phyloP scores from a whole-genome alignment of 37 sponge, comb jelly and placozoan species.

The Diacarnus erythraeanus region DNA sequence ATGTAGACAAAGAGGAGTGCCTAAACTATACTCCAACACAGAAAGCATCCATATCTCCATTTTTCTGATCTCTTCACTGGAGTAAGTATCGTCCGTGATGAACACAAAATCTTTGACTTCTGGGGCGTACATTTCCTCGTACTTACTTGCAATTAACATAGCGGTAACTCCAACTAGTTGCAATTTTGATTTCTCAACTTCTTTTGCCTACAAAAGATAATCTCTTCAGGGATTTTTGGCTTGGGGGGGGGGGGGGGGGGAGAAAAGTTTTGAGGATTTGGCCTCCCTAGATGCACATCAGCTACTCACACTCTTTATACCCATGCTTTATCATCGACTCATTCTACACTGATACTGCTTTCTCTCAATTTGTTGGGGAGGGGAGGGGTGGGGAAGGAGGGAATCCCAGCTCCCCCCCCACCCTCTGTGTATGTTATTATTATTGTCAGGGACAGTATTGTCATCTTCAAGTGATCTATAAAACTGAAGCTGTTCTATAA shows the following conservation, averaged over 20 bases:
- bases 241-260: background rate
- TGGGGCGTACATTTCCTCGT: conserved; percentile 99
- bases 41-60: conserved; percentile 89
- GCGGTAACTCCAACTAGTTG: conserved; percentile 98
- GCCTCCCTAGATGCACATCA: background rate
- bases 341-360: too few relatives aligned
- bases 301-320: background rate
- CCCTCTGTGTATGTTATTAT: too few relatives aligned
- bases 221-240: background rate
- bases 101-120: conserved; percentile 94
- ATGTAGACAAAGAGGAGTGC: conserved; percentile 91
- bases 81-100: conserved; percentile 97
- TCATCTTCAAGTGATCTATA: too few relatives aligned
- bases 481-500: background rate
- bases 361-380: too few relatives aligned
- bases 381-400: too few relatives aligned
- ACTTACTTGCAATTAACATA: conserved; percentile 97
- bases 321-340: too few relatives aligned
- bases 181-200: conserved; percentile 68
- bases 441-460: too few relatives aligned
- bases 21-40: conserved; percentile 82
- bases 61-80: conserved; percentile 64
- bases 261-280: background rate
- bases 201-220: conserved; percentile 27
- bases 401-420: too few relatives aligned